Conservation (phyloP, 2,888 invertebrate genomes). For the Chrysodeixis includens region DNA sequence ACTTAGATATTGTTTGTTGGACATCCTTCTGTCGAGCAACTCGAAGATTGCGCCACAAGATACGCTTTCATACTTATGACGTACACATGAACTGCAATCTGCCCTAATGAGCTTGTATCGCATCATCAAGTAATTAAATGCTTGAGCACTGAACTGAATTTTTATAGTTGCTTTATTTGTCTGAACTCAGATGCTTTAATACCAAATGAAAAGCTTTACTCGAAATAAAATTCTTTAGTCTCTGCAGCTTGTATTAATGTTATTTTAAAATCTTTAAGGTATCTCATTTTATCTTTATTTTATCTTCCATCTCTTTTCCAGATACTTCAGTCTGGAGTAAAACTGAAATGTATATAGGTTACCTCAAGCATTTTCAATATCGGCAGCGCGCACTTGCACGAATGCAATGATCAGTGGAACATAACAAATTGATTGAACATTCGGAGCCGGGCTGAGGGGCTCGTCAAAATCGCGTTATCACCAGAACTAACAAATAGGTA, state of each 20-base stretch:
- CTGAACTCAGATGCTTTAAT: background rate
- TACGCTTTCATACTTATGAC: conserved; percentile 39
- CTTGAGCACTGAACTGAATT: background rate
- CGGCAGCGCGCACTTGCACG: background rate
- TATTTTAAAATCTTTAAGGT: conserved; percentile 13
- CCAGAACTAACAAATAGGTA: conserved; percentile 66
- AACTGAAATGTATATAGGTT: background rate
- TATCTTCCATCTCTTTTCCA: too few species aligned
- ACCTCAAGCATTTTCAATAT: background rate
- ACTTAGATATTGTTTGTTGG: conserved; percentile 83
- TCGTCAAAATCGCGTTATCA: conserved; percentile 80
- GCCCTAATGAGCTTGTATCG: background rate
- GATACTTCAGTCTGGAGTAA: background rate
- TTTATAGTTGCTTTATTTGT: background rate
- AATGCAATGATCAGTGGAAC: conserved; percentile 32
- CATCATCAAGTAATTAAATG: background rate
- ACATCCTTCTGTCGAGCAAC: conserved; percentile 69
- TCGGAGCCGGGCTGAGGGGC: conserved; percentile 57
- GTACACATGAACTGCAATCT: conserved; percentile 10
- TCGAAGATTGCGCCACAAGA: conserved; percentile 59
- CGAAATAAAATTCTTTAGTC: conserved; percentile 12
- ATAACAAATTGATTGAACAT: conserved; percentile 61
- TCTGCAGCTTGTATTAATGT: conserved; percentile 13
- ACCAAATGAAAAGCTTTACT: conserved; percentile 17
- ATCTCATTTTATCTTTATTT: conserved; percentile 7